These are phyloP conservation scores for Leptestheria dahalacensis DNA, from an alignment of 1,140 invertebrate genomes.

Conservation along the genomic window DNA sequence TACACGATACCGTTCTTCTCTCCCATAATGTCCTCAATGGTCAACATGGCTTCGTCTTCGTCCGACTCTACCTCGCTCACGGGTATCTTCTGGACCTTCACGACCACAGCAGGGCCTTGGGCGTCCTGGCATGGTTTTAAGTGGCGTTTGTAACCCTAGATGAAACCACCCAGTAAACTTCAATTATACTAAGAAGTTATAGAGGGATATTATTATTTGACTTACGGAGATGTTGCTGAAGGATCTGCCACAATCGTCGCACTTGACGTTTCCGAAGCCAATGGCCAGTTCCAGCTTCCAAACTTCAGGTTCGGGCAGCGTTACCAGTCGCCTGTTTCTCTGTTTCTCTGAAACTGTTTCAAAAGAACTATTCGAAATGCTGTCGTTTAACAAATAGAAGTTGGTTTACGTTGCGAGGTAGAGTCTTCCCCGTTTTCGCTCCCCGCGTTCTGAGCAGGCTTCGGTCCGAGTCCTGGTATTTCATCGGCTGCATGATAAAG, in stretches of 20 bases:
- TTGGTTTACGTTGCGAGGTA: not conserved
- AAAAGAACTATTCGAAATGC: no score
- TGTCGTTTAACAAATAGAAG: not conserved
- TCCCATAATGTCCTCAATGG: not conserved
- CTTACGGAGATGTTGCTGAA: conserved; percentile 17
- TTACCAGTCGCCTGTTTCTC: no score
- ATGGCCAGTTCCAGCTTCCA: not conserved
- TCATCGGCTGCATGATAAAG: not conserved
- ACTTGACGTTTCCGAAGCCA: conserved; percentile 13
- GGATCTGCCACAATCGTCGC: conserved; percentile 15
- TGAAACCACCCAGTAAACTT: not conserved
- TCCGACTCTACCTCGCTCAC: not conserved
- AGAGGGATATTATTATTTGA: not conserved
- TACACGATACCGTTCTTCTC: no score
- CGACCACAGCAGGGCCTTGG: conserved; percentile 10
- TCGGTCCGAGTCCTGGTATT: conserved; percentile 8
- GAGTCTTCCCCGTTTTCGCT: not conserved
- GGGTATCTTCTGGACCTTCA: conserved; percentile 15
- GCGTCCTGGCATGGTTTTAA: conserved; percentile 13
- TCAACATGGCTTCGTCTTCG: not conserved
- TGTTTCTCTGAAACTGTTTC: no score
- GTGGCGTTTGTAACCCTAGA: conserved; percentile 15
- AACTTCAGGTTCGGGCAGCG: no score
- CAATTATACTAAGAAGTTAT: not conserved
- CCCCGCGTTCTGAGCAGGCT: not conserved